These are phyloP conservation scores for Apodemus speciosus DNA, from an alignment of 2,113 vertebrate genomes.

Conservation along the genomic window DNA sequence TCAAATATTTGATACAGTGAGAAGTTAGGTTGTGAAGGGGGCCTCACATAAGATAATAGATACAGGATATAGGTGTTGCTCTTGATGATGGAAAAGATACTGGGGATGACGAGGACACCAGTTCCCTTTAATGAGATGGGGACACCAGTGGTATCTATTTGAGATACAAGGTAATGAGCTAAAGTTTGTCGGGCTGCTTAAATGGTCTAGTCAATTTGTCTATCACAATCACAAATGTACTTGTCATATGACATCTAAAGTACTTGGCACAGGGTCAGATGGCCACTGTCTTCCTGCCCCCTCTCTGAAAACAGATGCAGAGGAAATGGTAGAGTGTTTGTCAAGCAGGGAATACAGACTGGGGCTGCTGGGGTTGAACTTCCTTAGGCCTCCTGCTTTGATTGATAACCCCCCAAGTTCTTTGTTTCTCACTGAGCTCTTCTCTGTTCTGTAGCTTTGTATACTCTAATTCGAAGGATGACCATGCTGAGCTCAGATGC, in stretches of 20 bases:
- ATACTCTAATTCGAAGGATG: fast-evolving
- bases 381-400: neutral
- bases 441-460: neutral
- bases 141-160: no score
- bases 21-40: neutral
- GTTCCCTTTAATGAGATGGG: neutral
- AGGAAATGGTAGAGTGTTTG: neutral
- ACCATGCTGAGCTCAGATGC: no score
- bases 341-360: neutral
- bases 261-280: neutral
- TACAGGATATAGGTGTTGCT: neutral
- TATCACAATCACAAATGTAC: neutral
- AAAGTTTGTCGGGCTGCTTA: neutral
- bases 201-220: neutral
- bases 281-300: no score
- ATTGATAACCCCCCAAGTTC: fast-evolving
- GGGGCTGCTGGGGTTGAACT: no score
- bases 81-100: neutral
- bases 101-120: neutral
- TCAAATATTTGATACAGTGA: neutral
- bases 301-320: neutral
- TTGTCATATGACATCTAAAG: neutral
- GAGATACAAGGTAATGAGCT: neutral
- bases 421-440: no score
- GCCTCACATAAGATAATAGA: neutral